These are phyloP conservation scores for Benthosema pterotum DNA, from an alignment of 2,797 vertebrate genomes.

Conservation along the genomic window DNA sequence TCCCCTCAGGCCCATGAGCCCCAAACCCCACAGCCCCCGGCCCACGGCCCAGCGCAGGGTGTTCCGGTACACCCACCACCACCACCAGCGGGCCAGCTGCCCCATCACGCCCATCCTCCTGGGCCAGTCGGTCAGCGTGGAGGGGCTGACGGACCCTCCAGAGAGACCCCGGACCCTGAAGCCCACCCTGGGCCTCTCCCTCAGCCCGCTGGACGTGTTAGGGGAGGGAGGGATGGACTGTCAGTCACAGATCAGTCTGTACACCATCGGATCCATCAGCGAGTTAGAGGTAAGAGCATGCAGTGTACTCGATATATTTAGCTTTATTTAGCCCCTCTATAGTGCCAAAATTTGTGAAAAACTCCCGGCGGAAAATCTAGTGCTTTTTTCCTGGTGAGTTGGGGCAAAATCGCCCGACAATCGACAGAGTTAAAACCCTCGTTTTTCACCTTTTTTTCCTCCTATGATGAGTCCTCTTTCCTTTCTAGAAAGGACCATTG, in stretches of 20 bases:
- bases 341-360: too few relatives aligned
- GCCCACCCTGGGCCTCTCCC: conserved; percentile 75
- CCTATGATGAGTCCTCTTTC: too few relatives aligned
- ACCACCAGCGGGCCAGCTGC: conserved; percentile 60
- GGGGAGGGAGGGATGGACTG: conserved; percentile 71
- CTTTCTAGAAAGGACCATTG: too few relatives aligned
- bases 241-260: conserved; percentile 76
- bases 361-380: too few relatives aligned
- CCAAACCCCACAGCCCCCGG: conserved; percentile 85
- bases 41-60: conserved; percentile 64
- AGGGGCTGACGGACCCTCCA: conserved; percentile 72
- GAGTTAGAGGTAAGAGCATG: conserved; percentile 83
- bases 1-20: conserved; percentile 87
- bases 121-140: conserved; percentile 71
- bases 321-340: too few relatives aligned
- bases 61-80: conserved; percentile 75
- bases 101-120: conserved; percentile 80
- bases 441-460: too few relatives aligned
- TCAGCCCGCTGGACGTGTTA: conserved; percentile 72
- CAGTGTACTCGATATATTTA: too few relatives aligned
- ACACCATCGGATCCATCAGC: conserved; percentile 69
- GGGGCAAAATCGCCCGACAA: too few relatives aligned
- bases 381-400: too few relatives aligned
- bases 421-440: too few relatives aligned
- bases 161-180: conserved; percentile 82